Evolutionary conservation across 2,888 invertebrate species (phyloP).

Genomic region (Piscicola geometra): DNA sequence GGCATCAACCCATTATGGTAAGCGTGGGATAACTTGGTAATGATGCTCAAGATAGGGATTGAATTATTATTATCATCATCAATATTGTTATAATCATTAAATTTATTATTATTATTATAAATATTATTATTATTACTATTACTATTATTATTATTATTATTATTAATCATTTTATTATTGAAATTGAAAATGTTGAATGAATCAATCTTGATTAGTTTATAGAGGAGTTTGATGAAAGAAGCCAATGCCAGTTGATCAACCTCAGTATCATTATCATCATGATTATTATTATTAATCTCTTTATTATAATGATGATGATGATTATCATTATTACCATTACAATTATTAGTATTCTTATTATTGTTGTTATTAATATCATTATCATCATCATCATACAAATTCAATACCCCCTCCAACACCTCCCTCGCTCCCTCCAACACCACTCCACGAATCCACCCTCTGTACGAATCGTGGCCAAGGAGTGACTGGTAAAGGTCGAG

Average conservation of each 20-base stretch:
- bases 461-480: background rate
- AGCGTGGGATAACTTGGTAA: no score
- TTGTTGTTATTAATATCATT: background rate
- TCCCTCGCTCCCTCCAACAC: no score
- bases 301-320: no score
- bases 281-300: background rate
- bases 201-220: background rate
- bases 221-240: constrained; percentile 4
- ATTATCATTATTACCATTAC: no score
- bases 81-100: constrained; percentile 3
- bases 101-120: background rate
- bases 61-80: constrained; percentile 12
- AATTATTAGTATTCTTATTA: background rate
- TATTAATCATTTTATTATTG: background rate
- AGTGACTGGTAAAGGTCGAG: background rate
- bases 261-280: background rate
- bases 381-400: no score
- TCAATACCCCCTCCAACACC: no score
- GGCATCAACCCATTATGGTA: no score
- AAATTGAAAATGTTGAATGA: background rate
- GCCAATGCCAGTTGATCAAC: background rate
- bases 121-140: background rate
- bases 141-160: background rate
- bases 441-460: background rate
- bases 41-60: background rate